Base-by-base conservation (phyloP, 2,888 invertebrate genomes). In the Ophraella communa region DNA sequence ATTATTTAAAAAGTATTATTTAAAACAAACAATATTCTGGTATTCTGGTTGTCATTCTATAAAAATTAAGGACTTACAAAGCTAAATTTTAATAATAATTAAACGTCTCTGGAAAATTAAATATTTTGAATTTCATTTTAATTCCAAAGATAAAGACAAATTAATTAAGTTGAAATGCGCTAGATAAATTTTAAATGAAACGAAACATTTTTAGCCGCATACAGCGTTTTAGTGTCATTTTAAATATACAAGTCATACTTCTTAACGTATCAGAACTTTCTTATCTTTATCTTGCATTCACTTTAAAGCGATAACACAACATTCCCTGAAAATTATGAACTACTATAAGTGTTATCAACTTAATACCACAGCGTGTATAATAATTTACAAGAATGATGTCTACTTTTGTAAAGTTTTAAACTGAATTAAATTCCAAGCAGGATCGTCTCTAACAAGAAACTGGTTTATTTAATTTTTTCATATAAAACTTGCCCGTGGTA, bases 321-420 rank as follows among this genome's bases (percentile, higher is more conserved):
- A 51, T 51, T 60, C 59, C 8, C 17, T 23, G 35, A 45, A 53
- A 60, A 61, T 60, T 47, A 63, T 51, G 56, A 66, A 59, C 44
- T 55, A 53, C 66, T 53, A 23, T 17, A 20, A 59, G 60, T 33
- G 49, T 57, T 64, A 66, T 66, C 61, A 66, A 64, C 56, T 66
- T 64, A 66, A 66, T 66, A 51, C 63, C 42, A n/a, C n/a, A n/a
- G n/a, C n/a, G 35, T 66, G 64, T 67, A 64, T 68, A 66, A 68
- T 68, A 68, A 68, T 68, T 68, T 59, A 61, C 61, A 45, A 62
- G 21, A 66, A 68, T 59, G 58, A 35, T 59, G 58, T 64, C 59
- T 59, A 45, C 39, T 53, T 45, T 45, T 45, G 45, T 21, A 20
- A n/a, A 8, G 18, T 39, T 39, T 39, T 17, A 21, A 21, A 21